A percentile compares a stretch with the other conserved stretches of the same genome.
Evolutionary conservation across 2,113 vertebrate species (phyloP).

Genomic region (Turnix velox): DNA sequence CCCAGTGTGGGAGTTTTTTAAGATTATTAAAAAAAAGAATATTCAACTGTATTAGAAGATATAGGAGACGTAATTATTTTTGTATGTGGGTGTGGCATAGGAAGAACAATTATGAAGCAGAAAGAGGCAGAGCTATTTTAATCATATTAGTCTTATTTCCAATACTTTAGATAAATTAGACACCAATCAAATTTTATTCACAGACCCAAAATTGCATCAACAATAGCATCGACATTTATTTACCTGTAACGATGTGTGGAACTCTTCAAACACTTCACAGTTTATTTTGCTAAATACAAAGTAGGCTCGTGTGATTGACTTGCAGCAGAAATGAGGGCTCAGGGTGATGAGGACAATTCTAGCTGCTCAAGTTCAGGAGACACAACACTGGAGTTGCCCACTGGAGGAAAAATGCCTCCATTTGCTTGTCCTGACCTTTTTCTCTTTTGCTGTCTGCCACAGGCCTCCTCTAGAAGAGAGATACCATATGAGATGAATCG

Average conservation of each 20-base stretch:
- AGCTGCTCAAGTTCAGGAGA: background rate
- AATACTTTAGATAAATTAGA: background rate
- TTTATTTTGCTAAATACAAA: background rate
- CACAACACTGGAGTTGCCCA: background rate
- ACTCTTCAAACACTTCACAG: background rate
- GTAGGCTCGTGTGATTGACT: background rate
- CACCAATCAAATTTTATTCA: background rate
- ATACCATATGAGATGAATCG: background rate
- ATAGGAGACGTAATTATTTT: background rate
- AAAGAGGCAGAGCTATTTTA: background rate
- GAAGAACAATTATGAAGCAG: background rate
- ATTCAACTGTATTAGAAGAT: background rate
- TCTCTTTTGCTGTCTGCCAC: background rate
- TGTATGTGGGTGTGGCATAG: background rate
- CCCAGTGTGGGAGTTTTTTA: fast-evolving
- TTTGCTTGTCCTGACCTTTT: background rate
- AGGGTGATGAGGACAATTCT: background rate
- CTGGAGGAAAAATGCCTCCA: background rate
- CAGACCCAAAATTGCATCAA: background rate
- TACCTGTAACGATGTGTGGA: background rate
- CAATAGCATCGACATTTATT: background rate
- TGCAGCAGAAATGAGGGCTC: background rate
- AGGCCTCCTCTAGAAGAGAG: background rate
- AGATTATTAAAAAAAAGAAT: background rate
- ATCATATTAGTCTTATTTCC: background rate